These are phyloP conservation scores for Aphyosemion australe DNA, from an alignment of 2,113 vertebrate species.

Conservation along the genomic window DNA sequence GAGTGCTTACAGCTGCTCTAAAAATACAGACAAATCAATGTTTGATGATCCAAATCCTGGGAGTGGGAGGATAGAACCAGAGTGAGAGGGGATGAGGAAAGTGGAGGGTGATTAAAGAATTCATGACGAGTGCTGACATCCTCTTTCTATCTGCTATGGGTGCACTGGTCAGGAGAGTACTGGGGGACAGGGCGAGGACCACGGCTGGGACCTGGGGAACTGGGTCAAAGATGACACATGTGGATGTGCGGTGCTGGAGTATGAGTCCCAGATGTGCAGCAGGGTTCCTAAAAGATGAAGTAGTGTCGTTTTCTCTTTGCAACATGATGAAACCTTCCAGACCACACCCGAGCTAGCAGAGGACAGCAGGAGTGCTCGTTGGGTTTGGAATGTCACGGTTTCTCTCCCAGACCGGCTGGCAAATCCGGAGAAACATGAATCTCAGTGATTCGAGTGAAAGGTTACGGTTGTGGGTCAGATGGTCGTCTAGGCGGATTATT, in stretches of 20 bases:
- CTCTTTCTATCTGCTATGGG: conserved; percentile 54
- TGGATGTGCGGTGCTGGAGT: conserved; percentile 10
- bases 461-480: background rate
- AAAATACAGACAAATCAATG: conserved; percentile 67
- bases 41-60: conserved; percentile 60
- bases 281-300: background rate
- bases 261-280: conserved; percentile 19
- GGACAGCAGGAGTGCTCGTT: background rate
- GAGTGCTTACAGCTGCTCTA: conserved; percentile 51
- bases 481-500: too few species aligned
- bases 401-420: background rate
- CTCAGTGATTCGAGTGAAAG: background rate
- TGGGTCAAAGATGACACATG: too few species aligned
- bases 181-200: conserved; percentile 53
- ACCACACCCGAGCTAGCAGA: conserved; percentile 9
- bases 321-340: conserved; percentile 5
- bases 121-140: conserved; percentile 59
- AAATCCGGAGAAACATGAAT: background rate
- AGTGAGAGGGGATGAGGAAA: conserved; percentile 28
- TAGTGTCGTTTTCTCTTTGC: too few species aligned
- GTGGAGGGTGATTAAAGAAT: conserved; percentile 37
- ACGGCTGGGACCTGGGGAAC: conserved; percentile 9
- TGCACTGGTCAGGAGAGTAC: conserved; percentile 64
- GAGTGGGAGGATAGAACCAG: conserved; percentile 55
- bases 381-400: background rate